phyloP scores from a whole-genome alignment of 1,140 invertebrate species.

The Saccostrea cuccullata region DNA sequence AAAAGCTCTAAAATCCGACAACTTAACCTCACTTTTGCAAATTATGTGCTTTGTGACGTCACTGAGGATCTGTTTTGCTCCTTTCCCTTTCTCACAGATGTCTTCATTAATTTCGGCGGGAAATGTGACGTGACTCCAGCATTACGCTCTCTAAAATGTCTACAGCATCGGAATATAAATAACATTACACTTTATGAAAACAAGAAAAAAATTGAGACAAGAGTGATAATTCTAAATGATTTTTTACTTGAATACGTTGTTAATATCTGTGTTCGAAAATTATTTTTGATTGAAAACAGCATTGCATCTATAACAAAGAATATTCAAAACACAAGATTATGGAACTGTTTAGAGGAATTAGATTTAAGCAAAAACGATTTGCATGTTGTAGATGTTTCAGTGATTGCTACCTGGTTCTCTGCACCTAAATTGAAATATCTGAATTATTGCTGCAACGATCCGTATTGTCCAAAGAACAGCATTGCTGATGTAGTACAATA shows the following conservation, averaged over 20 bases:
- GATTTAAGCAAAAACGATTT: not conserved
- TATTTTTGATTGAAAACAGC: not conserved
- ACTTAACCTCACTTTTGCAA: not conserved
- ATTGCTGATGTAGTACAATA: not conserved
- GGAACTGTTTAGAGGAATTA: not conserved
- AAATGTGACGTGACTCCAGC: not conserved
- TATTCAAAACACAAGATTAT: not conserved
- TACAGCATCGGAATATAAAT: not conserved
- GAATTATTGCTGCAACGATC: not conserved
- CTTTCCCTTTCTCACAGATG: not conserved
- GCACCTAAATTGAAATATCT: not conserved
- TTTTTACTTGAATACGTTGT: not conserved
- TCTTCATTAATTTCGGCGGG: not conserved
- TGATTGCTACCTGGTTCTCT: not conserved
- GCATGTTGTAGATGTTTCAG: not conserved
- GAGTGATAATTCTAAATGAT: not conserved
- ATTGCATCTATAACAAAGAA: not conserved
- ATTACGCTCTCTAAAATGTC: not conserved
- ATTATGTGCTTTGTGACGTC: not conserved
- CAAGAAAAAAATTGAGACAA: not conserved
- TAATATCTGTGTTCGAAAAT: not conserved
- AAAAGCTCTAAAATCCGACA: not conserved
- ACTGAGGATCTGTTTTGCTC: not conserved
- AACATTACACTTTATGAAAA: not conserved
- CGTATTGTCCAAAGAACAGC: not conserved